A percentile compares a stretch with the other conserved stretches of the same genome.
These are phyloP conservation scores for Halocaridina rubra DNA, from an alignment of 2,888 invertebrate genomes.

Conservation along the genomic window DNA sequence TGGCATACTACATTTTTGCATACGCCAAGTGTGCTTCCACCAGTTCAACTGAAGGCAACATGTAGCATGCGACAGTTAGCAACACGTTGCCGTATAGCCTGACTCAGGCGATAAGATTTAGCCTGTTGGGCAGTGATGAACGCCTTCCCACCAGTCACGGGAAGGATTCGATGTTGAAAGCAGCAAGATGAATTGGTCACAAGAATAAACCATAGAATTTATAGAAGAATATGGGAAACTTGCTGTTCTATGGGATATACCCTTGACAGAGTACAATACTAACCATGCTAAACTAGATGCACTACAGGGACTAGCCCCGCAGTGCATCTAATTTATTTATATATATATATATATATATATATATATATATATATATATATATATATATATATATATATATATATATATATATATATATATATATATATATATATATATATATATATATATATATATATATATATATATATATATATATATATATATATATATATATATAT, in stretches of 20 bases:
- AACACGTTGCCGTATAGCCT: conserved; percentile 19
- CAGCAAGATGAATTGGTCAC: conserved; percentile 31
- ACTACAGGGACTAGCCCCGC: neutral
- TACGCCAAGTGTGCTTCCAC: conserved; percentile 34
- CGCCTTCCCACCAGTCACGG: conserved; percentile 1
- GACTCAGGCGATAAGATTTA: conserved; percentile 9
- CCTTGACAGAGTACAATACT: conserved; percentile 3
- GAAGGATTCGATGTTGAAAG: conserved; percentile 41
- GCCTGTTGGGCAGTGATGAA: neutral
- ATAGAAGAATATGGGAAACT: conserved; percentile 16
- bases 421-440: too few relatives aligned
- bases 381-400: too few relatives aligned
- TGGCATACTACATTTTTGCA: conserved; percentile 36
- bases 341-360: too few relatives aligned
- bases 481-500: too few relatives aligned
- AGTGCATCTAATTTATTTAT: too few relatives aligned
- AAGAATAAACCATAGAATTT: conserved; percentile 25
- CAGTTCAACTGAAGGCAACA: conserved; percentile 45
- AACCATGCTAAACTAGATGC: neutral
- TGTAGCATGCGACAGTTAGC: conserved; percentile 33
- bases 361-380: too few relatives aligned
- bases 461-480: too few relatives aligned
- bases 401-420: too few relatives aligned
- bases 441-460: too few relatives aligned
- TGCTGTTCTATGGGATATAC: conserved; percentile 15